Base-by-base conservation (phyloP, 2,113 vertebrate genomes). In the Emydocephalus ijimae region DNA sequence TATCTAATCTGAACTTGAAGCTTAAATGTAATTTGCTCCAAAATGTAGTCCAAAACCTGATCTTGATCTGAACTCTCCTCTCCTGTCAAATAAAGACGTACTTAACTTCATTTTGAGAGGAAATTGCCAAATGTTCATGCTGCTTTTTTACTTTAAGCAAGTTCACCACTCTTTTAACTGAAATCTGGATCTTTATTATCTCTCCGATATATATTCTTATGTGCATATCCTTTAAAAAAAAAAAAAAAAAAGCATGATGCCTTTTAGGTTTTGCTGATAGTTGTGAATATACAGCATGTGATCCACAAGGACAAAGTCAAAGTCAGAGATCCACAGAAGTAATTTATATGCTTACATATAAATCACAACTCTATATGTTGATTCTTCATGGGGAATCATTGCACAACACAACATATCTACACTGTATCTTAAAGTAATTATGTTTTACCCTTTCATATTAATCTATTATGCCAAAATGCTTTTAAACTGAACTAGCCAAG, bases 71-170 rank as follows among this genome's bases (percentile, higher is more conserved):
- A 91, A 56, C 54, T 57, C 20, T 88, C 39, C 54, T 81, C 54
- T 91, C 86, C 52, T 88, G 85, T 69, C 86, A 93, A 56, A 93
- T 93, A 74, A 91, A 90, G 12, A 54, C 11, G 59, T 93, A 56
- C 23, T 91, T 91, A 56, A 91, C 54, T 93, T 93, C 26, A 89
- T 91, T 88, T 81, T 93, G 86, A 91, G 39, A 56, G 92, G 39
- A 52, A 52, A 34, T 92, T 85, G 29, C 86, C 61, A 91, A 45
- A 93, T 50, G 85, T 81, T 91, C 54, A 39, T 59, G 86, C 29
- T 88, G 87, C 26, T 85, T 91, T 90, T 52, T 88, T 91, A 18
- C 7, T 93, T 91, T 87, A 74, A 88, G 43, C 52, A 81, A 81
- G 39, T 50, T 91, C 54, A 52, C 52, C n/a, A 29, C 50, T 43